These are phyloP conservation scores for Rhagoletis pomonella DNA, from an alignment of 1,140 invertebrate species.

Conservation along the genomic window DNA sequence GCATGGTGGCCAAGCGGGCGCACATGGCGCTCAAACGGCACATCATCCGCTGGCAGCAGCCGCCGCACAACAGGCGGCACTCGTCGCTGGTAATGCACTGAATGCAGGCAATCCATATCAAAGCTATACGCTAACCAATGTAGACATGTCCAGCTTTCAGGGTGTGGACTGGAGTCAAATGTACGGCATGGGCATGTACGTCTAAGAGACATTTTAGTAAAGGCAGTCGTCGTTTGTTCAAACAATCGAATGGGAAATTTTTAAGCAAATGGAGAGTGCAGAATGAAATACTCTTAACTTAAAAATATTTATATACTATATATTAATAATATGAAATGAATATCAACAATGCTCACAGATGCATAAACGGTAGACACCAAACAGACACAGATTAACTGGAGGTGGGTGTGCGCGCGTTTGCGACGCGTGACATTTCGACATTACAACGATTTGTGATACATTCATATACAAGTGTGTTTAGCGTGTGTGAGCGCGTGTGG, in stretches of 20 bases:
- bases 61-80: constrained; percentile 74
- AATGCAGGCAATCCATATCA: constrained; percentile 81
- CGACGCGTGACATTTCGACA: neutral
- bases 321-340: neutral
- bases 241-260: neutral
- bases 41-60: constrained; percentile 70
- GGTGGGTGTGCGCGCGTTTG: neutral
- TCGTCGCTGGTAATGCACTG: constrained; percentile 72
- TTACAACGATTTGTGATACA: constrained; percentile 30
- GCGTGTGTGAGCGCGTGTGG: neutral
- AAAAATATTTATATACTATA: neutral
- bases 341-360: neutral
- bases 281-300: constrained; percentile 18
- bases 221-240: neutral
- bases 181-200: constrained; percentile 94
- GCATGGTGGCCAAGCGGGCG: constrained; percentile 69
- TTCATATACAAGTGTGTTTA: neutral
- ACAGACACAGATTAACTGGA: neutral
- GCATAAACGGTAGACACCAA: neutral
- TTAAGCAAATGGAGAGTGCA: neutral
- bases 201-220: constrained; percentile 75
- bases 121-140: constrained; percentile 88
- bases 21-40: constrained; percentile 70
- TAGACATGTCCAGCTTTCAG: constrained; percentile 93
- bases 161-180: constrained; percentile 91